Conservation (phyloP, 2,797 vertebrate genomes). For the Myotis vivesi region DNA sequence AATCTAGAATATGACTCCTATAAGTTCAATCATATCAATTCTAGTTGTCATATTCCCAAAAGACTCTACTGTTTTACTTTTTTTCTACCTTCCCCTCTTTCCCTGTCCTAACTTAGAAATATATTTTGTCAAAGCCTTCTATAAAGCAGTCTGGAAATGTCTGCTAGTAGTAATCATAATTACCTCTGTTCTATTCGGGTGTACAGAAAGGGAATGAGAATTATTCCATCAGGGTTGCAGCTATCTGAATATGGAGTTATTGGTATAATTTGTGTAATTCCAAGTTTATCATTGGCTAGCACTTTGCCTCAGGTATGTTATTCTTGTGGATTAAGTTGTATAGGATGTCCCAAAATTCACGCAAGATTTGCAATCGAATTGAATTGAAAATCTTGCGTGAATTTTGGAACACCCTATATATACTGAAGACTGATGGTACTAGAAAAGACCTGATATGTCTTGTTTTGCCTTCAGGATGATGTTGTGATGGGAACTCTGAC, state of each 20-base stretch:
- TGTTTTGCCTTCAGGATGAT: constrained; percentile 88
- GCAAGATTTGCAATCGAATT: too few species aligned
- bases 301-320: background rate
- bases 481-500: constrained; percentile 97
- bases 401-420: too few species aligned
- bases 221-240: background rate
- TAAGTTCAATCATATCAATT: background rate
- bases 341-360: too few species aligned
- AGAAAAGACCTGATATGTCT: background rate
- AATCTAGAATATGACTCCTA: background rate
- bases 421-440: background rate
- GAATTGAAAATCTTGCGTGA: too few species aligned
- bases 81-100: background rate
- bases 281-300: background rate
- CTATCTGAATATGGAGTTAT: background rate
- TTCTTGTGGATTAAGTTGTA: background rate
- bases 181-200: background rate
- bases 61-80: background rate
- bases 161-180: background rate
- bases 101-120: background rate
- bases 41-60: background rate
- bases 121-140: background rate
- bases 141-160: background rate
- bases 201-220: background rate
- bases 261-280: background rate